Conservation (phyloP, 2,888 invertebrate genomes). For the Agrotis segetum region DNA sequence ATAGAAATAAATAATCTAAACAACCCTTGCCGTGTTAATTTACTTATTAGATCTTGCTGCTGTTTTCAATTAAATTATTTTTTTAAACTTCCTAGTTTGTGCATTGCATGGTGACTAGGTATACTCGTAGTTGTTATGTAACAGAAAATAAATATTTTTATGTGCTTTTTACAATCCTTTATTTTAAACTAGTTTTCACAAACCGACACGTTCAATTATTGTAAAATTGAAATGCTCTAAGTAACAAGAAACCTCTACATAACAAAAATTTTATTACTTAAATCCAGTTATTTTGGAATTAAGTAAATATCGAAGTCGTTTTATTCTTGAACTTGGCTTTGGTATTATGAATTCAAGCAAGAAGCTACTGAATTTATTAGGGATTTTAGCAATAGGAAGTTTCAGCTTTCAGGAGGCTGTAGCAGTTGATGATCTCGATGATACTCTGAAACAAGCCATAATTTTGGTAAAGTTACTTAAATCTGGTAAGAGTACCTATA, state of each 20-base stretch:
- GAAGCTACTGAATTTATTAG: slow-evolving; percentile 34
- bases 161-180: slow-evolving; percentile 36
- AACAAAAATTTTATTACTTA: slow-evolving; percentile 37
- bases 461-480: slow-evolving; percentile 74
- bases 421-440: slow-evolving; percentile 54
- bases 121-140: background rate
- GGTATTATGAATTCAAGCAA: slow-evolving; percentile 35
- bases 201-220: slow-evolving; percentile 17
- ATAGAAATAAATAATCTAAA: background rate
- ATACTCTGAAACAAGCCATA: slow-evolving; percentile 73
- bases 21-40: background rate
- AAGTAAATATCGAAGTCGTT: slow-evolving; percentile 34
- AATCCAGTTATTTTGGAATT: slow-evolving; percentile 7
- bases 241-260: slow-evolving; percentile 16
- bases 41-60: no score
- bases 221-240: slow-evolving; percentile 26
- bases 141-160: slow-evolving; percentile 46
- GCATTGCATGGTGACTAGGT: background rate
- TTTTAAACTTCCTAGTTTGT: slow-evolving; percentile 1
- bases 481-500: slow-evolving; percentile 64
- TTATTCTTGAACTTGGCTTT: slow-evolving; percentile 15
- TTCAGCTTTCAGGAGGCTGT: background rate
- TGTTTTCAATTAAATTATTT: background rate
- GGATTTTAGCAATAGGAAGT: slow-evolving; percentile 21
- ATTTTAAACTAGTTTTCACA: slow-evolving; percentile 34